Base-by-base conservation (phyloP, 2,113 vertebrate species). In the Corythaixoides concolor region DNA sequence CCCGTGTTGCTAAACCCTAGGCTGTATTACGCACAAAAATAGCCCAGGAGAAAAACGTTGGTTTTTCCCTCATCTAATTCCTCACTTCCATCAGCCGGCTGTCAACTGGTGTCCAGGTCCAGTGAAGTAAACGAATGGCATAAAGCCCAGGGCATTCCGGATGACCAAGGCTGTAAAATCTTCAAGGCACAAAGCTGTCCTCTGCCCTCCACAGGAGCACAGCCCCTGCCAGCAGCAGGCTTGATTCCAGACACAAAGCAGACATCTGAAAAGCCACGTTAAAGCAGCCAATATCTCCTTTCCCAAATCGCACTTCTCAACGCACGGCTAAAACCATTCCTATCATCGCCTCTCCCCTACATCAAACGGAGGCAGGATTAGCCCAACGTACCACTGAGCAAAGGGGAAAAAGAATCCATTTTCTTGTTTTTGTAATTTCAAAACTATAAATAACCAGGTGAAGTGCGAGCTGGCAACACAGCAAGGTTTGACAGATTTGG, bases 141-240 rank as follows among this genome's bases (percentile, higher is more conserved):
- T 73, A 59, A 93, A 93, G 87, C 26, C 0, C 60, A 82, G 37
- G 69, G 77, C 2, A 3, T 88, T 93, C 73, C 3, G 5, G 80
- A 85, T 2, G 24, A 87, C 89, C 32, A 75, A 88, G 81, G 67
- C 16, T 35, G 5, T 87, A 88, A 89, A 85, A 87, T n/a, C 94
- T 87, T 94, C 74, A 79, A 91, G 86, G 76, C 47, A 86, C 93
- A 87, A 85, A 75, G 70, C 74, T 73, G 87, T 94, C 89, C 91
- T 63, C 72, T 90, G 75, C 85, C 78, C 85, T 92, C 73, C 28
- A 20, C 1, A 1, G 75, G 32, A 94, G 70, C 78, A 68, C 68
- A 64, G 83, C n/a, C 58, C 83, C 86, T 78, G 52, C 49, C 90
- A 90, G 90, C 45, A 49, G 35, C n/a, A 67, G 66, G 37, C 68